phyloP scores from a whole-genome alignment of 2,888 invertebrate genomes.

The Drosophila conformis region DNA sequence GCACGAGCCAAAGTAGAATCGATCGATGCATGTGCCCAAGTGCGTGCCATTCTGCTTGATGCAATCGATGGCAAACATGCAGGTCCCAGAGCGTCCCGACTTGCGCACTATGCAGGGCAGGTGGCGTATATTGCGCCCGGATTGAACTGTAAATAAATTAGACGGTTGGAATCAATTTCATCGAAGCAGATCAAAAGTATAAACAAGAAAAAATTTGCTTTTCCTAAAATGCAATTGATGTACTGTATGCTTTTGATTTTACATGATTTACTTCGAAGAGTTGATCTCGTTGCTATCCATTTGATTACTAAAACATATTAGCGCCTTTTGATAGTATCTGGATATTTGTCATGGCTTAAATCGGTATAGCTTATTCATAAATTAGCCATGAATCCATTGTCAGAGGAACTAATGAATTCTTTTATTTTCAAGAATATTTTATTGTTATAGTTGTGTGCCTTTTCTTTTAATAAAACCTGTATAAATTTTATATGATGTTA shows the following conservation, averaged over 20 bases:
- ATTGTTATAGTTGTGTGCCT: not conserved
- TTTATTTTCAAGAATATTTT: not conserved
- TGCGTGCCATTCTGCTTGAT: conserved; percentile 96
- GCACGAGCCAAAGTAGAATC: conserved; percentile 97
- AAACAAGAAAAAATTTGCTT: not conserved
- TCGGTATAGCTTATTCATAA: not conserved
- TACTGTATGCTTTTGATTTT: not conserved
- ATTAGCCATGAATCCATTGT: not conserved
- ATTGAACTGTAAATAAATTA: conserved; percentile 87
- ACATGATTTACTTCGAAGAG: not conserved
- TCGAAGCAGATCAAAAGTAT: not conserved
- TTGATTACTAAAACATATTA: not conserved
- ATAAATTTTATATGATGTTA: not conserved
- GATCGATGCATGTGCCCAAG: conserved; percentile 95
- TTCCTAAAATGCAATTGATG: not conserved
- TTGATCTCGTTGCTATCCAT: not conserved
- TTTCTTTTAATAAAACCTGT: not conserved
- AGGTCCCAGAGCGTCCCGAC: conserved; percentile 92
- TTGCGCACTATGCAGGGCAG: conserved; percentile 94
- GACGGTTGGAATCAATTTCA: not conserved
- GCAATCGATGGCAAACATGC: conserved; percentile 98
- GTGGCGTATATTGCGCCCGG: conserved; percentile 95
- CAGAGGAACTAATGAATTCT: not conserved
- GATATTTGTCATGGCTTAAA: not conserved
- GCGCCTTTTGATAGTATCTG: not conserved